Evolutionary conservation across 1,140 invertebrate species (phyloP), one percentile per base, ranked within the genome.

Genomic region (Bombus terrestris): DNA sequence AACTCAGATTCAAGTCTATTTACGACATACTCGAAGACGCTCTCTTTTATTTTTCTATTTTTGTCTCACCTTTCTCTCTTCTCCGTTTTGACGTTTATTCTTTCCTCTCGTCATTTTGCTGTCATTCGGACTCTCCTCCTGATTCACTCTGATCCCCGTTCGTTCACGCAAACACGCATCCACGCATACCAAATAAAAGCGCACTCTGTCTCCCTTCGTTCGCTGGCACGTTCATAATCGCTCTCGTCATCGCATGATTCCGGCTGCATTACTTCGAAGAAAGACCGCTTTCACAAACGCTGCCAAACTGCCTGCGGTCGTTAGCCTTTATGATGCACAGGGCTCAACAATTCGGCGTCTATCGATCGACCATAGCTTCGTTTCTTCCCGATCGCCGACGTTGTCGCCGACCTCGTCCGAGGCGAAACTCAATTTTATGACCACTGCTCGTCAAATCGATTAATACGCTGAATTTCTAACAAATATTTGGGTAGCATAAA

Each of bases 181-280:
- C 79, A 88, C 88, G 87, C 88, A 88, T 88, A 88, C 79, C 83
- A 88, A 89, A 89, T 89, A 87, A 88, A 88, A 88, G 88, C 83
- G 69, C 32, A 75, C 87, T 71, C 88, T 89, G 85, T 89, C 88
- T 85, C 88, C 83, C 69, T 86, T 68, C 73, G 72, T 66, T 57
- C 76, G 6, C 39, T 77, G 76, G 69, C 76, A 77, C 81, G 83
- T 37, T 82, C 85, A 81, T 82, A 86, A 86, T 82, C 88, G 83
- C 87, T 82, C 88, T 88, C 88, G 83, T 89, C 88, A 89, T 89
- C 88, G 88, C 88, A 83, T 72, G 87, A 89, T 89, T 85, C 85
- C 69, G 76, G 81, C 74, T 69, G 72, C 84, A 74, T 89, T 69
- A 76, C 83, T 39, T 72, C 88, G 85, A 89, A 89, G 88, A 89